These are phyloP conservation scores for Dendronephthya gigantea DNA, from an alignment of 64 coral and sea anemone species.

Conservation along the genomic window DNA sequence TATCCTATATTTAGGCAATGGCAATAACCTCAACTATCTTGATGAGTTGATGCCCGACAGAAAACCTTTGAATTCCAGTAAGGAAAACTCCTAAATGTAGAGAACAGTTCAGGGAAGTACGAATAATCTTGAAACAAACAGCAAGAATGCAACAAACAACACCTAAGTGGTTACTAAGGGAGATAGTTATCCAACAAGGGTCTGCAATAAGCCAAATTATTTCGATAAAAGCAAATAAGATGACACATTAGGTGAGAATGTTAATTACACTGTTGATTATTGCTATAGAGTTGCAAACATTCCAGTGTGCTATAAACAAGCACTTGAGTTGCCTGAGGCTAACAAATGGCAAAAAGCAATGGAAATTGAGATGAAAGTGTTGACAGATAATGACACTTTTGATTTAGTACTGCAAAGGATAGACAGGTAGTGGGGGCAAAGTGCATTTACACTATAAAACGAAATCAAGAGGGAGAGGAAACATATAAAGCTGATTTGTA, in stretches of 20 bases:
- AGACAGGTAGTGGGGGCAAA: constrained; percentile 35
- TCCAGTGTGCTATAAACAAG: constrained; percentile 28
- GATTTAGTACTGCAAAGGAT: constrained; percentile 24
- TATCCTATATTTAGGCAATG: too few relatives aligned
- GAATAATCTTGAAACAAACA: too few relatives aligned
- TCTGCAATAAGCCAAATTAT: background rate
- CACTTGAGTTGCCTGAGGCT: constrained; percentile 17
- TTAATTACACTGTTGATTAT: constrained; percentile 24
- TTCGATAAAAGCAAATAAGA: background rate
- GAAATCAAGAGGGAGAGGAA: constrained; percentile 14
- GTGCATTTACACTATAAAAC: constrained; percentile 42
- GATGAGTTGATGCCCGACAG: too few relatives aligned
- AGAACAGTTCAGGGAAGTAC: too few relatives aligned
- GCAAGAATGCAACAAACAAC: too few relatives aligned
- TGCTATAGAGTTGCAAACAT: constrained; percentile 33
- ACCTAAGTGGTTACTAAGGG: too few relatives aligned
- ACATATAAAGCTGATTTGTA: constrained; percentile 44
- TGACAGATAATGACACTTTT: constrained; percentile 42
- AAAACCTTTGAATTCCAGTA: too few relatives aligned
- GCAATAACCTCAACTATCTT: too few relatives aligned
- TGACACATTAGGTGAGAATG: constrained; percentile 6
- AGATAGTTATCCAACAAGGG: background rate
- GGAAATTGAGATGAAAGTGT: constrained; percentile 35
- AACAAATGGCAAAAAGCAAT: constrained; percentile 40
- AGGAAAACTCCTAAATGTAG: too few relatives aligned